These are phyloP conservation scores for Nipponacmea schrenckii DNA, from an alignment of 2,888 invertebrate genomes.

Conservation along the genomic window DNA sequence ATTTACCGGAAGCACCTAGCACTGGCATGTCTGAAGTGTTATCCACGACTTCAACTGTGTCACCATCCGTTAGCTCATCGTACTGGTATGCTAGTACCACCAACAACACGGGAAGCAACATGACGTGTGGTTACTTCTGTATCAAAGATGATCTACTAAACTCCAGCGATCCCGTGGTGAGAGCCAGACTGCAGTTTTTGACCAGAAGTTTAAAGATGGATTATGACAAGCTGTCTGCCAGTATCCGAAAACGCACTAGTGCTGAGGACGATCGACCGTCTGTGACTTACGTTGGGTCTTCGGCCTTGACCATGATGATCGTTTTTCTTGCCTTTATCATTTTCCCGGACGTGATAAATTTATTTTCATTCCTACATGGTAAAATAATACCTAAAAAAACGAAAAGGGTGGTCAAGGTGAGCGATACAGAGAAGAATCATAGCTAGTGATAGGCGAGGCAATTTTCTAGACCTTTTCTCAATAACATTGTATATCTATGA, in stretches of 20 bases:
- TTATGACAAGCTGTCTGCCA: neutral
- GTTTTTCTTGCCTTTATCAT: neutral
- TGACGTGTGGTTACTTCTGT: neutral
- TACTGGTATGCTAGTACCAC: no score
- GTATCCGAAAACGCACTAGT: neutral
- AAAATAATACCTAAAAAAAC: neutral
- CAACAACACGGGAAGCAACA: no score
- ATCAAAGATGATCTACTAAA: neutral
- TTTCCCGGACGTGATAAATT: neutral
- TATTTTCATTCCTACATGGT: neutral
- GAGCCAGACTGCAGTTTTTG: neutral
- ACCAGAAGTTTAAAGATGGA: neutral
- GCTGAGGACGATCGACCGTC: neutral
- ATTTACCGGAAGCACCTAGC: no score
- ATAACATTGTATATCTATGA: no score
- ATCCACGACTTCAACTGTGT: no score
- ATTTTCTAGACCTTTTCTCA: no score
- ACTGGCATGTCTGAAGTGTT: no score
- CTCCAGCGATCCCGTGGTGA: neutral
- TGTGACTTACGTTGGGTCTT: neutral
- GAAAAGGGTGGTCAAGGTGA: neutral
- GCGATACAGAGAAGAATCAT: no score
- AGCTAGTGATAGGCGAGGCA: no score
- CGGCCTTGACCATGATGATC: neutral
- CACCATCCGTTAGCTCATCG: no score